phyloP scores from a whole-genome alignment of 2,113 vertebrate species.

The Lophochroa leadbeateri region DNA sequence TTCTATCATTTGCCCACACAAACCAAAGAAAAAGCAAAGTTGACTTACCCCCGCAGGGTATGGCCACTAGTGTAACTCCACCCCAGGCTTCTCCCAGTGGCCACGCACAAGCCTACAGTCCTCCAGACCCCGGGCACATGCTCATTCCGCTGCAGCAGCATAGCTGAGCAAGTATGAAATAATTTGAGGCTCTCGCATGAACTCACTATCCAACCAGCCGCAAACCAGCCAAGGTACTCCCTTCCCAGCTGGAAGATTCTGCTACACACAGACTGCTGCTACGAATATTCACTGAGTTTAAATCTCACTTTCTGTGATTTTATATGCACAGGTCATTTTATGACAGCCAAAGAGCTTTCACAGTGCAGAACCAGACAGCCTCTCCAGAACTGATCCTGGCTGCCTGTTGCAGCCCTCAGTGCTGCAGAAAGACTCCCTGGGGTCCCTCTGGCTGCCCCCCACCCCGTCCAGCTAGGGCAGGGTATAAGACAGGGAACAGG shows the following conservation, averaged over 20 bases:
- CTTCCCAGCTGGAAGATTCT: not conserved
- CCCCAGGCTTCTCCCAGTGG: not conserved
- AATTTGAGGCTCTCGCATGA: not conserved
- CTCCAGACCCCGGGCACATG: accelerated
- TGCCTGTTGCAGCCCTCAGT: not conserved
- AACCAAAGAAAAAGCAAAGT: not conserved
- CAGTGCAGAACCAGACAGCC: not conserved
- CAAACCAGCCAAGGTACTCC: not conserved
- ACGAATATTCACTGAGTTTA: not conserved
- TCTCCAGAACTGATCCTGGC: not conserved
- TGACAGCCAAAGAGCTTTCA: not conserved
- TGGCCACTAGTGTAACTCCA: not conserved
- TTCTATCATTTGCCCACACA: not conserved
- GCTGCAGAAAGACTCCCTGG: not conserved
- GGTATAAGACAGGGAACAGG: accelerated
- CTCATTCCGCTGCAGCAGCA: not conserved
- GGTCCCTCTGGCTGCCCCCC: not conserved
- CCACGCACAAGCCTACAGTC: not conserved
- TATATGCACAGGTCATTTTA: accelerated
- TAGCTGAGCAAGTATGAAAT: not conserved
- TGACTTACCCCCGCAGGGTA: too few relatives aligned
- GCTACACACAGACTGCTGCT: not conserved
- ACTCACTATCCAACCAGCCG: not conserved
- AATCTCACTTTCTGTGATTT: not conserved
- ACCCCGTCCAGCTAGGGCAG: not conserved